Evolutionary conservation across 2,797 vertebrate genomes (phyloP).

Genomic region (Sitta carolinensis): DNA sequence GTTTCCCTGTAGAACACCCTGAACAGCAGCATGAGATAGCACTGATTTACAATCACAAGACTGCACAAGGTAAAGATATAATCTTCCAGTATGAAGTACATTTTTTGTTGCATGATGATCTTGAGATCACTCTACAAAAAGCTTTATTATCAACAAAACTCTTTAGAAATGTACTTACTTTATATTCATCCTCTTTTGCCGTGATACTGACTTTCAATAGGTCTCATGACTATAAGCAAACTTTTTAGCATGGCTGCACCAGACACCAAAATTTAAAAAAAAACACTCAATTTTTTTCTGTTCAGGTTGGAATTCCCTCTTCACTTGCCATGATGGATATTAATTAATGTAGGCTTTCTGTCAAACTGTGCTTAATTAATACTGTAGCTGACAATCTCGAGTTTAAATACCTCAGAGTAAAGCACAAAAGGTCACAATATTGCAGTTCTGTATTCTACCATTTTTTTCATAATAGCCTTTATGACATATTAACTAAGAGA

Average conservation of each 20-base stretch:
- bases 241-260: background rate
- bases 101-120: background rate
- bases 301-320: background rate
- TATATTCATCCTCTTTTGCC: background rate
- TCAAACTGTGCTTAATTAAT: conserved; percentile 20
- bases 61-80: background rate
- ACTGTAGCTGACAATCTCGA: background rate
- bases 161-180: background rate
- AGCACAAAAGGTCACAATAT: background rate
- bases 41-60: background rate
- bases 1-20: rapidly evolving
- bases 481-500: background rate
- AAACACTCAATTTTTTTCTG: background rate
- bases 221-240: background rate
- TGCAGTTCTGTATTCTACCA: background rate
- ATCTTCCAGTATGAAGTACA: background rate
- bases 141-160: background rate
- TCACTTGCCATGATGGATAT: background rate
- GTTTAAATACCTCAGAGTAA: background rate
- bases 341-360: background rate
- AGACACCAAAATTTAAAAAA: background rate
- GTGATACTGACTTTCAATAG: background rate
- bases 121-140: background rate
- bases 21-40: background rate
- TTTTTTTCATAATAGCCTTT: background rate